Conservation (phyloP, 2,797 vertebrate species). For the Sparidentex hasta region DNA sequence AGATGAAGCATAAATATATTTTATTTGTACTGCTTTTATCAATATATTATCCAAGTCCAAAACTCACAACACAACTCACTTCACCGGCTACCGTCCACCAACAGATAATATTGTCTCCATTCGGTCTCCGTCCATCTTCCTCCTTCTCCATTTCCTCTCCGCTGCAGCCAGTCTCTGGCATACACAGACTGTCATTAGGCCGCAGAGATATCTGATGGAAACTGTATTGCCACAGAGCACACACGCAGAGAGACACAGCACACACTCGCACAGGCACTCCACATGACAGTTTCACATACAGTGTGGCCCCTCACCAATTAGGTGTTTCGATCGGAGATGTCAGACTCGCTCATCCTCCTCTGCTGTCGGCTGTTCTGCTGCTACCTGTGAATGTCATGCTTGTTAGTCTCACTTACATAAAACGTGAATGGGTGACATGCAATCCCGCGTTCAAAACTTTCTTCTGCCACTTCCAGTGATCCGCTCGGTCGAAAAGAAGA, state of each 20-base stretch:
- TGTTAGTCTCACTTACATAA: conserved; percentile 52
- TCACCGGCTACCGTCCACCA: background rate
- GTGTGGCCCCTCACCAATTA: conserved; percentile 45
- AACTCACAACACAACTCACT: conserved; percentile 11
- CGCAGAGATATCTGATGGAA: conserved; percentile 49
- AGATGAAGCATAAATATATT: background rate
- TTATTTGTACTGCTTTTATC: conserved; percentile 16
- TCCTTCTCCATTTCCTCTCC: conserved; percentile 58
- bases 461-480: conserved; percentile 17
- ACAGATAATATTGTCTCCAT: conserved; percentile 51
- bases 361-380: conserved; percentile 24
- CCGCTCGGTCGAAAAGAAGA: conserved; percentile 12
- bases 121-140: conserved; percentile 8
- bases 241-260: conserved; percentile 3
- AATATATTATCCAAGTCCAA: conserved; percentile 8
- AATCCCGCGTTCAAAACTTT: conserved; percentile 17
- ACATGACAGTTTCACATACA: conserved; percentile 15
- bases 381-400: conserved; percentile 55
- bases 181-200: conserved; percentile 44
- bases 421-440: conserved; percentile 5
- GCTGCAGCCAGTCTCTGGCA: conserved; percentile 32
- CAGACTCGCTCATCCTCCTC: conserved; percentile 41
- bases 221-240: conserved; percentile 19
- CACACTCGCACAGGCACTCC: background rate
- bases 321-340: conserved; percentile 44